Evolutionary conservation across 2,113 vertebrate genomes (phyloP).

Genomic region (Centropristis striata): DNA sequence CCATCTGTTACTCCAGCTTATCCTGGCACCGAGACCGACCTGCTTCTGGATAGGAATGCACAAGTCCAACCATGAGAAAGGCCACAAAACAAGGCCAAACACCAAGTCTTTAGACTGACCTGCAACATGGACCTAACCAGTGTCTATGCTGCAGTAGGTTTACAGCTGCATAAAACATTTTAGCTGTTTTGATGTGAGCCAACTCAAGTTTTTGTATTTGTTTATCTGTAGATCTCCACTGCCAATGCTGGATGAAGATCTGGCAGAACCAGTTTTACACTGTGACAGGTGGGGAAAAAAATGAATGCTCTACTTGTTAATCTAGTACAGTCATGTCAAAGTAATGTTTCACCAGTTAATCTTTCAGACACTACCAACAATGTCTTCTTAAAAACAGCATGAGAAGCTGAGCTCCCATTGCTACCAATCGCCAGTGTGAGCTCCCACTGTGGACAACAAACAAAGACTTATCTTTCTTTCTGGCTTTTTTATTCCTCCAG

Average conservation of each 20-base stretch:
- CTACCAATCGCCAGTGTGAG: not conserved
- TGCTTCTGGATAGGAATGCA: constrained; percentile 74
- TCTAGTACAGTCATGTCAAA: not conserved
- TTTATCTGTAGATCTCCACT: not conserved
- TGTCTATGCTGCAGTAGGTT: not conserved
- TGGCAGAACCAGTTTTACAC: constrained; percentile 6
- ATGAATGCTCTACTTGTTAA: not conserved
- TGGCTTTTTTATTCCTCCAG: not conserved
- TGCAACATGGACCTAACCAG: not conserved
- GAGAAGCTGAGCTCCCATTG: not conserved
- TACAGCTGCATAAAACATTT: not conserved
- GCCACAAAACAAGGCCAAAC: constrained; percentile 7
- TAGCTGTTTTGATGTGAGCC: not conserved
- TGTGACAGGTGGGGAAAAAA: not conserved
- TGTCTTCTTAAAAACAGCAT: not conserved
- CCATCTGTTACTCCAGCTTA: constrained; percentile 98
- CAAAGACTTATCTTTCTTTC: not conserved
- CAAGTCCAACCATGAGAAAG: constrained; percentile 45
- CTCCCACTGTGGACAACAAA: not conserved
- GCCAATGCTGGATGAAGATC: not conserved
- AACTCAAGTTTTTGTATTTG: not conserved
- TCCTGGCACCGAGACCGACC: constrained; percentile 66
- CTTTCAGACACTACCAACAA: not conserved
- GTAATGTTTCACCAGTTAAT: not conserved
- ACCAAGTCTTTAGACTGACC: constrained; percentile 5